These are phyloP conservation scores for Arizona elegans DNA, from an alignment of 2,113 vertebrate genomes.

Conservation along the genomic window DNA sequence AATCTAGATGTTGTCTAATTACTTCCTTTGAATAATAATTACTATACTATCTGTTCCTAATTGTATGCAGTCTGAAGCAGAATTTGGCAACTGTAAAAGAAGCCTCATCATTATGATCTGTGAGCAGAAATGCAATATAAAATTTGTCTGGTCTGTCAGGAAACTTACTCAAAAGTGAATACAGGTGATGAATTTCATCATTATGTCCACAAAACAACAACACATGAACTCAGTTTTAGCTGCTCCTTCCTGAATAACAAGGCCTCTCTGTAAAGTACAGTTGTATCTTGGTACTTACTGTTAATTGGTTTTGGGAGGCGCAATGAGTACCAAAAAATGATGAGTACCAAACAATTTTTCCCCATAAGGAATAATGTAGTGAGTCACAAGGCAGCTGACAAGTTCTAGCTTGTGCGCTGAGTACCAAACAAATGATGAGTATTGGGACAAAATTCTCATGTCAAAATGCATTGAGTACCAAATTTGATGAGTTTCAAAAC, in stretches of 20 bases:
- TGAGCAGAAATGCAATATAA: not conserved
- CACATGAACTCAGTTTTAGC: not conserved
- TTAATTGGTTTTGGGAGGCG: too few relatives aligned
- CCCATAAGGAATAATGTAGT: too few relatives aligned
- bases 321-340: too few relatives aligned
- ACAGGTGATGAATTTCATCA: not conserved
- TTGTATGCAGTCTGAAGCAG: not conserved
- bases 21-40: not conserved
- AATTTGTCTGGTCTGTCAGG: not conserved
- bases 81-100: not conserved
- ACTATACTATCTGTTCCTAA: not conserved
- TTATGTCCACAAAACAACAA: not conserved
- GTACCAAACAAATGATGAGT: too few relatives aligned
- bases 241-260: not conserved
- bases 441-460: too few relatives aligned
- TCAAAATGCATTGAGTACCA: too few relatives aligned
- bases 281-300: too few relatives aligned
- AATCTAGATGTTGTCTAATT: not conserved
- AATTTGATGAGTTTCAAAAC: too few relatives aligned
- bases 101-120: not conserved
- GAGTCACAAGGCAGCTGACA: too few relatives aligned
- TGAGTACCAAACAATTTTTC: too few relatives aligned
- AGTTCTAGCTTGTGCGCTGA: too few relatives aligned
- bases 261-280: not conserved
- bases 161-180: not conserved